Base-by-base conservation (phyloP, 2,797 vertebrate genomes). In the Scyliorhinus canicula region DNA sequence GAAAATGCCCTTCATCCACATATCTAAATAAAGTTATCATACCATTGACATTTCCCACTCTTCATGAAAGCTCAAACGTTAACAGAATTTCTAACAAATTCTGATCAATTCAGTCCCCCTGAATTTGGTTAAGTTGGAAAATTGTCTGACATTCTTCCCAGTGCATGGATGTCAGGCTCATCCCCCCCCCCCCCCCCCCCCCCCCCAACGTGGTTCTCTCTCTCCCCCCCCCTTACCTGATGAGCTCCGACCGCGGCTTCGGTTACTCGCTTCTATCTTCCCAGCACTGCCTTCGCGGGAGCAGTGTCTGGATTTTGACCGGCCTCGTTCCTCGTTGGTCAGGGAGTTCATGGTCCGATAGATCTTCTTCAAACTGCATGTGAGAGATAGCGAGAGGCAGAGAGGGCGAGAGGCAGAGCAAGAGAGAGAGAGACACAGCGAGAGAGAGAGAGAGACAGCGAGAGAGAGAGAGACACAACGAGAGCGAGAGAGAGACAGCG, bases 341-440 rank as follows among this genome's bases (percentile, higher is more conserved):
- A 97, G 97, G 97, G 97, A 2, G 95, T 95, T 96, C 96, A 97
- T 97, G 95, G 97, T 98, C 96, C 97, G 95, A 82, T 97, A 97
- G 95, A 97, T 96, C 95, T 97, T 97, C 96, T 98, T 97, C 96
- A 98, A 97, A 96, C 98, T 98, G 95, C 79, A 84, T 95, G 47
- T 40, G 31, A 21, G 35, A 57, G 44, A 26, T n/a, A n/a, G n/a
- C n/a, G n/a, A n/a, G n/a, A 44, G 28, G 4, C 44, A 84, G 16
- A 16, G 14, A 12, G 16, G 35, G 35, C 5, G n/a, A n/a, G n/a
- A n/a, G n/a, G n/a, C n/a, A n/a, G n/a, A n/a, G n/a, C n/a, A n/a
- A n/a, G n/a, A n/a, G n/a, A 31, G 69, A 11, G 31, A 74, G 69
- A 9, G 6, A 26, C 55, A 74, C 16, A n/a, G n/a, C 26, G 28